Evolutionary conservation across 1,140 invertebrate genomes (phyloP).

Genomic region (Lamellibrachia luymesi): DNA sequence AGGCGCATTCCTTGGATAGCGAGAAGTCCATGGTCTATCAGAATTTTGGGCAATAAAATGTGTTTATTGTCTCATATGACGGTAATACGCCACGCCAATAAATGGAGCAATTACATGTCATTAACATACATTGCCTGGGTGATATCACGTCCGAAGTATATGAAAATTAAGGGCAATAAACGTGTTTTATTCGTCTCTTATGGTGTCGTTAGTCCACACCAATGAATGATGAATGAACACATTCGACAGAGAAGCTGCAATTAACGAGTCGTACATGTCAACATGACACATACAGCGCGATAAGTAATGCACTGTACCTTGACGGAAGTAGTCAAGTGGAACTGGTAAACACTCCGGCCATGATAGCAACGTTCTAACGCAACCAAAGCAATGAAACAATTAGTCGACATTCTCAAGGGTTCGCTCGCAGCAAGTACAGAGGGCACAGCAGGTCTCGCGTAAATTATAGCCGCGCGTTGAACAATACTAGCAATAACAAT

Average conservation of each 20-base stretch:
- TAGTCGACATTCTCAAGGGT: not conserved
- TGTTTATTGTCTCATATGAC: not conserved
- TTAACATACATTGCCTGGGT: not conserved
- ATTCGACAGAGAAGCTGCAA: not conserved
- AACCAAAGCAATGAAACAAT: not conserved
- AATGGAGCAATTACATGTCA: not conserved
- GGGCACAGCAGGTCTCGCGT: not conserved
- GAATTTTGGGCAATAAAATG: not conserved
- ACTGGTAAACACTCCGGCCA: not conserved
- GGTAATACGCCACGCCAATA: not conserved
- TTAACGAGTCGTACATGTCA: not conserved
- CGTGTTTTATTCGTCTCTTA: not conserved
- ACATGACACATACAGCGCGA: not conserved
- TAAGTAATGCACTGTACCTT: not conserved
- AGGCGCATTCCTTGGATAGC: not conserved
- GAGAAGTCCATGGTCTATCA: not conserved
- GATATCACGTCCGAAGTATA: not conserved
- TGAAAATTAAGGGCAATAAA: not conserved
- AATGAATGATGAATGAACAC: not conserved
- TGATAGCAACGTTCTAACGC: not conserved
- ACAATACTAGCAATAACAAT: not conserved
- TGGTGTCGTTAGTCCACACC: not conserved
- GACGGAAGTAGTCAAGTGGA: not conserved
- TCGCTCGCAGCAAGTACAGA: not conserved
- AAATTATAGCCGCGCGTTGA: not conserved